A percentile compares a stretch with the other conserved stretches of the same genome.
Evolutionary conservation across 2,113 vertebrate species (phyloP).

Genomic region (Clarias batrachus): DNA sequence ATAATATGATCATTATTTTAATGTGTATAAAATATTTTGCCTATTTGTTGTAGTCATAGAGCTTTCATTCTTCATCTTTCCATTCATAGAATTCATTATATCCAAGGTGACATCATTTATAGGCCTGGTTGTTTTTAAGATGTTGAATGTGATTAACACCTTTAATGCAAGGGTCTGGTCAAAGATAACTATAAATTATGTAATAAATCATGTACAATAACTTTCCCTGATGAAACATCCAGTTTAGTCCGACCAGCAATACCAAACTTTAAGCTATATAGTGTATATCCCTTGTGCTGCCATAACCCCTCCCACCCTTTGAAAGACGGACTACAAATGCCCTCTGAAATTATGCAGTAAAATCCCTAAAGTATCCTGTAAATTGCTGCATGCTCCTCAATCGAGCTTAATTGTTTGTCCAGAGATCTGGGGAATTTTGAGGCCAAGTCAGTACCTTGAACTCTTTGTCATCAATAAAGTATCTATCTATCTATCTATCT

Average conservation of each 20-base stretch:
- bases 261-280: neutral
- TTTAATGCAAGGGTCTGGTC: neutral
- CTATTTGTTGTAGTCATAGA: neutral
- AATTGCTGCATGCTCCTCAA: neutral
- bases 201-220: neutral
- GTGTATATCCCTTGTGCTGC: no score
- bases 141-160: neutral
- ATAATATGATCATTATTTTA: neutral
- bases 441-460: no score
- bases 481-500: no score
- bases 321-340: no score
- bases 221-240: neutral
- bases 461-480: no score
- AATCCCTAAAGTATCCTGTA: no score
- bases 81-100: neutral
- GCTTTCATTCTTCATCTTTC: neutral
- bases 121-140: neutral
- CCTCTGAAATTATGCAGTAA: no score
- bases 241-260: neutral
- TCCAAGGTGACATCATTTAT: constrained; percentile 4
- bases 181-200: neutral
- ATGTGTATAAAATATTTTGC: neutral
- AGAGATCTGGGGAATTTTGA: no score
- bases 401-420: neutral
- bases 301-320: no score